A percentile compares a stretch with the other conserved stretches of the same genome.
These are phyloP conservation scores for Loris lydekkerianus DNA, from an alignment of 2,797 vertebrate genomes.

Conservation along the genomic window DNA sequence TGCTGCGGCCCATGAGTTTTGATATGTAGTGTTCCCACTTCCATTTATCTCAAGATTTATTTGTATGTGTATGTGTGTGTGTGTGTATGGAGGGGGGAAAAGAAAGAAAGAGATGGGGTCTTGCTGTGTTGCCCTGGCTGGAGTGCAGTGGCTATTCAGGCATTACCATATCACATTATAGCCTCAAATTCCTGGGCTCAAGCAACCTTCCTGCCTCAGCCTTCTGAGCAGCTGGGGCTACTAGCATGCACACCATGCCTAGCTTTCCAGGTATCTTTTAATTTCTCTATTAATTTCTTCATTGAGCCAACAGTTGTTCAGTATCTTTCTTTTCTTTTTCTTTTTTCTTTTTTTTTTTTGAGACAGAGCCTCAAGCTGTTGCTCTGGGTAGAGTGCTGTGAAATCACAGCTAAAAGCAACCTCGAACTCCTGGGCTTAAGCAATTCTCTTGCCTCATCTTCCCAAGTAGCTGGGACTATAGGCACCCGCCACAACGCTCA, in stretches of 20 bases:
- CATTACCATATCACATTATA: not conserved
- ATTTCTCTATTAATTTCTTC: not conserved
- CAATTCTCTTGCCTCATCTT: too few relatives aligned
- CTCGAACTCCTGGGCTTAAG: too few relatives aligned
- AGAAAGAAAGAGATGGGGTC: not conserved
- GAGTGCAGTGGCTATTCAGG: not conserved
- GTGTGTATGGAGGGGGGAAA: not conserved
- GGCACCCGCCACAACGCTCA: too few relatives aligned
- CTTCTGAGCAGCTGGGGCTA: not conserved
- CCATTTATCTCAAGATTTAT: not conserved
- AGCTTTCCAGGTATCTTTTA: not conserved
- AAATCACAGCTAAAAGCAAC: too few relatives aligned
- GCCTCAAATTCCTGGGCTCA: not conserved
- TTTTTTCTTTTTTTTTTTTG: too few relatives aligned
- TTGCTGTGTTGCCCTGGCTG: not conserved
- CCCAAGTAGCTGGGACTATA: too few relatives aligned
- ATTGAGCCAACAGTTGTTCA: not conserved
- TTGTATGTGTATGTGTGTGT: not conserved
- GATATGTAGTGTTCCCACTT: not conserved
- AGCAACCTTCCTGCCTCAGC: not conserved
- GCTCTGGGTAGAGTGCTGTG: too few relatives aligned
- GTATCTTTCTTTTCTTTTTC: not conserved
- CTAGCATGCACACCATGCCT: not conserved
- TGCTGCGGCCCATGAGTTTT: not conserved
- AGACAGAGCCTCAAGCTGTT: too few relatives aligned